phyloP scores from a whole-genome alignment of 2,797 vertebrate species.

The Ambastaia sidthimunki region DNA sequence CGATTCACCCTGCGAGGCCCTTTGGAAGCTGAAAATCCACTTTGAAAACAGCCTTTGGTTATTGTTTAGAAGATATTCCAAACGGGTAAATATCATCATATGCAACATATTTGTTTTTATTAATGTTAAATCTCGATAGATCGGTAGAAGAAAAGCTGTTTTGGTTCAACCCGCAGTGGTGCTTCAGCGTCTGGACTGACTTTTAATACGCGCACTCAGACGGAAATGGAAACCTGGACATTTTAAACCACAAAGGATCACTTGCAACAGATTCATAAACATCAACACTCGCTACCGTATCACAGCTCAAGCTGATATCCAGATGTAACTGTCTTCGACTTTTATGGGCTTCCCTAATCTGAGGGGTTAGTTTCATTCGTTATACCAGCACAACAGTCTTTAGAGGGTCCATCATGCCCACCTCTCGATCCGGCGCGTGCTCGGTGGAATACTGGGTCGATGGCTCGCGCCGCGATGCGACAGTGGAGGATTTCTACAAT shows the following conservation, averaged over 20 bases:
- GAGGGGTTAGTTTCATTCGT: conserved; percentile 35
- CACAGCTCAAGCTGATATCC: conserved; percentile 12
- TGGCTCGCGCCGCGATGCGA: conserved; percentile 80
- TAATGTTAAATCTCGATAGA: conserved; percentile 19
- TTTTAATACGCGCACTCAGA: conserved; percentile 48
- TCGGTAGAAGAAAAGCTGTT: background rate
- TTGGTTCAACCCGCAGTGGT: conserved; percentile 36
- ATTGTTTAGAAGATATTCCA: conserved; percentile 56
- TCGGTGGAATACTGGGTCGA: conserved; percentile 87
- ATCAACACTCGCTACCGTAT: background rate
- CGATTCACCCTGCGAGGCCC: conserved; percentile 50
- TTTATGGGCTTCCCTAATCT: conserved; percentile 39
- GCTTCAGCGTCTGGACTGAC: conserved; percentile 21
- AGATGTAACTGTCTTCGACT: conserved; percentile 41
- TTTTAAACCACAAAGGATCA: conserved; percentile 37
- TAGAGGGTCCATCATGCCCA: conserved; percentile 76
- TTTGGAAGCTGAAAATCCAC: conserved; percentile 64
- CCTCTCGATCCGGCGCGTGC: conserved; percentile 74
- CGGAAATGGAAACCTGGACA: conserved; percentile 50
- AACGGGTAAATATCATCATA: conserved; percentile 36
- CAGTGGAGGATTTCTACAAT: conserved; percentile 83
- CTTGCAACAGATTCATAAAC: conserved; percentile 17
- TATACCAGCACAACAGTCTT: conserved; percentile 36
- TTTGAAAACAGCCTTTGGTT: conserved; percentile 29
- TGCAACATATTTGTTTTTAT: background rate